phyloP scores from a whole-genome alignment of 2,797 vertebrate genomes.

The Cirrhinus mrigala region DNA sequence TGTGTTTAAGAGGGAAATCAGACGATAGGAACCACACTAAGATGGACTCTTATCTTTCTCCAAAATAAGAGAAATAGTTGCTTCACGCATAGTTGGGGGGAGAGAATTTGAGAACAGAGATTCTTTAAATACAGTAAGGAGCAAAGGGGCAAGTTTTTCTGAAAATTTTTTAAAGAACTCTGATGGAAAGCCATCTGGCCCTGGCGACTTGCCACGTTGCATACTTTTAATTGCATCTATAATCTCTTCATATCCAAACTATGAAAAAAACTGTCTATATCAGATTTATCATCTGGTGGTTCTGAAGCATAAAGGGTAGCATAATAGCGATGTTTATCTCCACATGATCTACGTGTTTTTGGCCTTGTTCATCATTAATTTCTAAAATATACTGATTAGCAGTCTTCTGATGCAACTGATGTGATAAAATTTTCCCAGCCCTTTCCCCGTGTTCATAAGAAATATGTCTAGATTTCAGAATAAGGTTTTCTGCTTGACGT shows the following conservation, averaged over 20 bases:
- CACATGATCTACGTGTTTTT: neutral
- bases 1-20: conserved; percentile 34
- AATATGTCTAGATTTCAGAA: conserved; percentile 22
- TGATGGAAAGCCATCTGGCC: conserved; percentile 29
- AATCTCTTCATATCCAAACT: conserved; percentile 23
- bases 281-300: neutral
- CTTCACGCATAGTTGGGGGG: conserved; percentile 1
- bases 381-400: conserved; percentile 35
- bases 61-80: conserved; percentile 13
- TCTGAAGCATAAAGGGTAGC: conserved; percentile 30
- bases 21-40: conserved; percentile 21
- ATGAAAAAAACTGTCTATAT: neutral
- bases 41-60: neutral
- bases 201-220: conserved; percentile 34
- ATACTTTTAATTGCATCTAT: conserved; percentile 1
- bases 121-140: conserved; percentile 36
- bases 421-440: conserved; percentile 7
- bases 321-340: conserved; percentile 15
- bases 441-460: neutral
- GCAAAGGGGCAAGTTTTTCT: conserved; percentile 30
- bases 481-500: conserved; percentile 24
- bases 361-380: conserved; percentile 29
- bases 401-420: conserved; percentile 2
- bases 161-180: conserved; percentile 44
- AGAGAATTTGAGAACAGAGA: neutral